phyloP scores from a whole-genome alignment of 2,888 invertebrate genomes.

The Calameuta pallipes region DNA sequence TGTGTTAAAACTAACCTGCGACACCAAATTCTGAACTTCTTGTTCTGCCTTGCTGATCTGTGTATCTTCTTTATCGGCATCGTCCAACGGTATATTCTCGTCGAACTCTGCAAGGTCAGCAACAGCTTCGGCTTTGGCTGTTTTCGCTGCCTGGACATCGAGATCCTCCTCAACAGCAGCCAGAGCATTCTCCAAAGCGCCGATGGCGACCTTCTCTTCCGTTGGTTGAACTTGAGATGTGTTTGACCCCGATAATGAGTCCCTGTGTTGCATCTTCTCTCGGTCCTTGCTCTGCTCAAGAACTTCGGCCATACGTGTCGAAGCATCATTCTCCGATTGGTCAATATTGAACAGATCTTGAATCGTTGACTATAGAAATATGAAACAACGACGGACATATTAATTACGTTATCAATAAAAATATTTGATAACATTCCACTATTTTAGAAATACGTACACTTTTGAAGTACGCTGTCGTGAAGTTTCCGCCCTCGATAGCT shows the following conservation, averaged over 20 bases:
- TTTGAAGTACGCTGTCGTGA: conserved; percentile 96
- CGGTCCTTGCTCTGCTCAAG: conserved; percentile 68
- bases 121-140: conserved; percentile 89
- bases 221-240: conserved; percentile 37
- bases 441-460: conserved; percentile 69
- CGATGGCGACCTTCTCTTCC: conserved; percentile 73
- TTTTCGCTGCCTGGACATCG: conserved; percentile 90
- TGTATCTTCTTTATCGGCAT: conserved; percentile 68
- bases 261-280: conserved; percentile 58
- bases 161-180: conserved; percentile 95
- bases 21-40: conserved; percentile 77
- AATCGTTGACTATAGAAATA: conserved; percentile 79
- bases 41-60: conserved; percentile 80
- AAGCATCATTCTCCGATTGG: conserved; percentile 72
- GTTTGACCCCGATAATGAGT: conserved; percentile 30
- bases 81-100: conserved; percentile 90
- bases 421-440: not conserved
- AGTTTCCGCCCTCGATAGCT: conserved; percentile 98
- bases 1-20: conserved; percentile 70
- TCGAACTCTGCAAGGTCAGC: conserved; percentile 95
- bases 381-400: conserved; percentile 24
- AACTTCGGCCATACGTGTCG: conserved; percentile 71
- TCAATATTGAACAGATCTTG: conserved; percentile 91
- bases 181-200: conserved; percentile 82
- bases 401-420: conserved; percentile 12